Base-by-base conservation (phyloP, 92 coral and sea anemone genomes). In the Nematostella vectensis region DNA sequence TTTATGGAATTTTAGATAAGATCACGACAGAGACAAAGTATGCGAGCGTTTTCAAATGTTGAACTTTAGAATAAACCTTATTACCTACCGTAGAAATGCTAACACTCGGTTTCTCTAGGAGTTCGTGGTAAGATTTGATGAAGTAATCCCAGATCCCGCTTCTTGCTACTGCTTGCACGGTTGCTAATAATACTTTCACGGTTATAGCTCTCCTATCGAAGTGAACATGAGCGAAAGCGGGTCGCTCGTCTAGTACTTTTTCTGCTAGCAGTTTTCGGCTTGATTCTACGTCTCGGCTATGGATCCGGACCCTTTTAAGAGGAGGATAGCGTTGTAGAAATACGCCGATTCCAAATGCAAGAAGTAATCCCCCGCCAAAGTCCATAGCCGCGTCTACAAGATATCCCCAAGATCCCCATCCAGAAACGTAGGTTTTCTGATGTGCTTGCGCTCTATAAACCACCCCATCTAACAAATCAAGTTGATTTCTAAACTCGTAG, bases 401-500 rank as follows among this genome's bases (percentile, higher is more conserved):
- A 57, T 82, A 82, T n/a, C 91, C 91, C 21, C 75, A 71, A 1
- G 91, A 71, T 17, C 91, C 91, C 91, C 91, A 82, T 31, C 91
- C 91, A 21, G 82, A 77, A 19, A 82, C 91, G 59, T 66, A 77
- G 22, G 83, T 61, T 39, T 69, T 72, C 47, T 76, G 68, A 47
- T 82, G 74, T 22, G 91, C 65, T 11, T 82, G 91, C 3, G 91
- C 91, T 57, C 91, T 27, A 58, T 77, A 82, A 26, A 82, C 77
- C 15, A 82, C 84, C 11, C 91, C 91, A 62, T 82, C 91, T 12
- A 82, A 71, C 12, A 82, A 36, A 47, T 82, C 91, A 19, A 82
- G 83, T 29, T 66, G 70, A 57, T 81, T 77, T 45, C 91, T 66
- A 54, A 82, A 58, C 56, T 82, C 84, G 25, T 77, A 82, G 11